Evolutionary conservation across 2,888 invertebrate species (phyloP).

Genomic region (Plebejus melissa): DNA sequence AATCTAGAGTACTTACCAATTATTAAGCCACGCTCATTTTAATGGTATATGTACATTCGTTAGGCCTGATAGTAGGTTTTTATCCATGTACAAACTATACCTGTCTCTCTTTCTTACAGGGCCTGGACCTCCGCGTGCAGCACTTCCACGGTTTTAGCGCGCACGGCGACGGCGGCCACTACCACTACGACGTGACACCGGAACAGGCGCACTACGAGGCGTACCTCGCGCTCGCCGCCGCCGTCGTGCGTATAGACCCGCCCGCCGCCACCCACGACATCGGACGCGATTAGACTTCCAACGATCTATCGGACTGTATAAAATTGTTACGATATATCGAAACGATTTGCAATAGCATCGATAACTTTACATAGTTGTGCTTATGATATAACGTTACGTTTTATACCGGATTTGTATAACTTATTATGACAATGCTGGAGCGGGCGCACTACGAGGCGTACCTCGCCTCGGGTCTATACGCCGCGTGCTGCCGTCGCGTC

Average conservation of each 20-base stretch:
- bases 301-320: not conserved
- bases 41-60: too few species aligned
- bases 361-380: too few species aligned
- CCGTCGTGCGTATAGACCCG: slow-evolving; percentile 86
- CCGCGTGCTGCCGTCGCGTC: slow-evolving; percentile 74
- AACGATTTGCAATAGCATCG: not conserved
- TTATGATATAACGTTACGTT: too few species aligned
- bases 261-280: slow-evolving; percentile 82
- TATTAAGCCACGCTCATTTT: too few species aligned
- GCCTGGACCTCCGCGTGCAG: slow-evolving; percentile 93
- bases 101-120: slow-evolving; percentile 72
- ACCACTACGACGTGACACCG: slow-evolving; percentile 97
- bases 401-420: too few species aligned
- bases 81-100: not conserved
- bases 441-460: slow-evolving; percentile 94
- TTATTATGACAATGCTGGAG: slow-evolving; percentile 80
- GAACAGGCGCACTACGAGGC: slow-evolving; percentile 92
- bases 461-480: slow-evolving; percentile 81
- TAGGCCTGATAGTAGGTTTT: too few species aligned
- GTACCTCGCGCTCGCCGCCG: slow-evolving; percentile 89
- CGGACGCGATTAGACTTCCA: slow-evolving; percentile 84
- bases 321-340: not conserved
- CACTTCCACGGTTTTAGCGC: slow-evolving; percentile 96
- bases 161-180: slow-evolving; percentile 95
- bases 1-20: too few species aligned